A percentile compares a stretch with the other conserved stretches of the same genome.
phyloP scores from a whole-genome alignment of 2,113 vertebrate genomes.

The Macquaria australasica region DNA sequence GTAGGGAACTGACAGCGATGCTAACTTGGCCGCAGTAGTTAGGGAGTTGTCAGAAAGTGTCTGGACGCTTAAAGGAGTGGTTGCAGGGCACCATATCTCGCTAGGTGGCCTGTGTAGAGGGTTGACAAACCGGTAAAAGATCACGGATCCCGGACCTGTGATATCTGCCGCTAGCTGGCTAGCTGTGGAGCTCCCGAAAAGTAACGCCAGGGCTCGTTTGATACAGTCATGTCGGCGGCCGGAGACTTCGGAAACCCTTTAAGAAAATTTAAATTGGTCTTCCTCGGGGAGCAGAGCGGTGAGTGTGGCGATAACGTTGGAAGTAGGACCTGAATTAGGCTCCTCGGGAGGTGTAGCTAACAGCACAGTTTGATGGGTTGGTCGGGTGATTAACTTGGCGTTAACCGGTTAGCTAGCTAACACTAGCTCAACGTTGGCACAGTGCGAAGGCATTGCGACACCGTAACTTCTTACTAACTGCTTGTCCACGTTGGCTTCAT shows the following conservation, averaged over 20 bases:
- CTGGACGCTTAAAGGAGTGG: not conserved
- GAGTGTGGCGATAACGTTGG: slow-evolving; percentile 23
- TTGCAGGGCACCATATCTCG: not conserved
- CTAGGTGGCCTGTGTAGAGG: not conserved
- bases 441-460: slow-evolving; percentile 47
- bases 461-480: slow-evolving; percentile 5
- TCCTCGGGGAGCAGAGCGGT: slow-evolving; percentile 87
- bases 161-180: slow-evolving; percentile 54
- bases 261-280: slow-evolving; percentile 86
- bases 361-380: slow-evolving; percentile 4
- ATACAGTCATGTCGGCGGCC: slow-evolving; percentile 82
- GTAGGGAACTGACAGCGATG: slow-evolving; percentile 24
- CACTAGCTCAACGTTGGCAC: slow-evolving; percentile 57
- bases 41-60: slow-evolving; percentile 51
- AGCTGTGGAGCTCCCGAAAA: slow-evolving; percentile 57
- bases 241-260: slow-evolving; percentile 87
- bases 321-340: not conserved
- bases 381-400: slow-evolving; percentile 30
- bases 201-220: slow-evolving; percentile 55
- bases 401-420: slow-evolving; percentile 53
- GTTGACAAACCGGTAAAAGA: not conserved
- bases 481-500: not conserved
- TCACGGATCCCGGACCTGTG: slow-evolving; percentile 8
- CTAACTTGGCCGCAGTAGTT: slow-evolving; percentile 54
- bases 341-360: not conserved